A percentile compares a stretch with the other conserved stretches of the same genome.
Evolutionary conservation across 2,113 vertebrate species (phyloP).

Genomic region (Thermophis baileyi): DNA sequence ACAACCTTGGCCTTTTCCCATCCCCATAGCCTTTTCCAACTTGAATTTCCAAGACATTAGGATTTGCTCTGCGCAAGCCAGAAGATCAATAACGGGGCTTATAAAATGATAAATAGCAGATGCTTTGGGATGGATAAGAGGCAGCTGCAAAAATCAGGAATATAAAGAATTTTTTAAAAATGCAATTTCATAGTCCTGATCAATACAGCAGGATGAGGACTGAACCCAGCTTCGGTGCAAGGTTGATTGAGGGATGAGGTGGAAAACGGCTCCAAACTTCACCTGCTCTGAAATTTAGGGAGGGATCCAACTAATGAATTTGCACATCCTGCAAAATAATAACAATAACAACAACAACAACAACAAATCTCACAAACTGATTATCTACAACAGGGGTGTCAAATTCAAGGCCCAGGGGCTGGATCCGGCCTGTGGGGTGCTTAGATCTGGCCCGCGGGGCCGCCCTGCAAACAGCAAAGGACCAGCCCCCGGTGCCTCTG

Average conservation of each 20-base stretch:
- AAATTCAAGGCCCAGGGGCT: too few species aligned
- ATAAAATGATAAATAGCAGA: background rate
- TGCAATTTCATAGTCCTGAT: background rate
- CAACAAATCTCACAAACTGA: too few species aligned
- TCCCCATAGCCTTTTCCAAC: constrained; percentile 30
- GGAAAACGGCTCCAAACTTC: background rate
- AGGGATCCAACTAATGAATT: background rate
- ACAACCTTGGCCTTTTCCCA: constrained; percentile 29
- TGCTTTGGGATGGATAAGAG: background rate
- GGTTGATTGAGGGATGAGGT: background rate
- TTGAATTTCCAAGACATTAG: background rate
- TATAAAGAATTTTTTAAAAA: too few species aligned
- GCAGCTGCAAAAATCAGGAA: background rate
- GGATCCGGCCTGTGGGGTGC: too few species aligned
- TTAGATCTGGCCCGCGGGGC: too few species aligned
- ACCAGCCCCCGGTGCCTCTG: too few species aligned
- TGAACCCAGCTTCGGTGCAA: background rate
- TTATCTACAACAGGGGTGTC: too few species aligned
- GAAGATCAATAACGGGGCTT: background rate
- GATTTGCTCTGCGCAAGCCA: background rate
- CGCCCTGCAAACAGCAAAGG: too few species aligned
- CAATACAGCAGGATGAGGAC: background rate
- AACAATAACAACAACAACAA: too few species aligned
- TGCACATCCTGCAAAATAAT: background rate
- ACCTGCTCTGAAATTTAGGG: background rate